Conservation (phyloP, 2,113 vertebrate species). For the Himantopus leucocephalus region DNA sequence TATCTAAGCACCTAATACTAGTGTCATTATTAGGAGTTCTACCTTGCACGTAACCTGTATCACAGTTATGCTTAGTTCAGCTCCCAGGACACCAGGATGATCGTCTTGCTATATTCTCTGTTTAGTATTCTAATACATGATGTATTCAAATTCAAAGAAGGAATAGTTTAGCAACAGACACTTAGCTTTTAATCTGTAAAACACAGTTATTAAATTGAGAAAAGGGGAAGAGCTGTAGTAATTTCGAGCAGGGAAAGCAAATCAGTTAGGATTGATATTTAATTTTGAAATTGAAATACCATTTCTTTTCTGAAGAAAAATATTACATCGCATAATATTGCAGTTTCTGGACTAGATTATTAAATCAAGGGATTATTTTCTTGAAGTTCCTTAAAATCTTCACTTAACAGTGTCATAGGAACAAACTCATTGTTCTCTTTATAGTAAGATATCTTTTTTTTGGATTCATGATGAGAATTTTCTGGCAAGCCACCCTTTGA, state of each 20-base stretch:
- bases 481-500: neutral
- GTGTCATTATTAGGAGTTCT: neutral
- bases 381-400: neutral
- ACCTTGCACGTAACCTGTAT: neutral
- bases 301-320: neutral
- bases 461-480: neutral
- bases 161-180: neutral
- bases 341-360: neutral
- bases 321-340: neutral
- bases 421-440: neutral
- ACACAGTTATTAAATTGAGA: neutral
- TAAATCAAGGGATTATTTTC: neutral
- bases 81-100: neutral
- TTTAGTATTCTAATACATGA: neutral
- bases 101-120: neutral
- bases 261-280: neutral
- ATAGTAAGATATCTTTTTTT: neutral
- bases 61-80: neutral
- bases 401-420: neutral
- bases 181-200: neutral
- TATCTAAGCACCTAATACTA: neutral
- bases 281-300: neutral
- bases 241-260: neutral
- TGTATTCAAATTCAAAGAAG: neutral
- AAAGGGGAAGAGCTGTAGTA: neutral